Evolutionary conservation across 2,797 vertebrate genomes (phyloP).

Genomic region (Gobio occitaniae): DNA sequence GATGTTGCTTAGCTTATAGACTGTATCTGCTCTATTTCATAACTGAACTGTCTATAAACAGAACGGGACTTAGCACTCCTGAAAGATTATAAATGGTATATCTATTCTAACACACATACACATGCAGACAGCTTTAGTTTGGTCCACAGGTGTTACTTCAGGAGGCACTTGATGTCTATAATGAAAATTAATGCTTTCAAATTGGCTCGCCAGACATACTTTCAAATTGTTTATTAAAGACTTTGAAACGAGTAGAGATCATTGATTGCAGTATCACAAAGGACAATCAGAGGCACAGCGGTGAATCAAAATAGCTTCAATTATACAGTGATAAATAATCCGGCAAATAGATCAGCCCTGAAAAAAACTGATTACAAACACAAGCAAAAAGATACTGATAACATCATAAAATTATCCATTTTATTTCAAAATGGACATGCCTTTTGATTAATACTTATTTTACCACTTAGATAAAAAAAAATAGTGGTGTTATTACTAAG

Average conservation of each 20-base stretch:
- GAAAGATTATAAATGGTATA: neutral
- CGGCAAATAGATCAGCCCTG: slow-evolving; percentile 63
- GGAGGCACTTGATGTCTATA: slow-evolving; percentile 69
- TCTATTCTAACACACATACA: slow-evolving; percentile 4
- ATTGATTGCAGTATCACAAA: slow-evolving; percentile 76
- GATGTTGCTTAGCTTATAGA: neutral
- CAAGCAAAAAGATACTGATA: neutral
- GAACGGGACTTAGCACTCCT: neutral
- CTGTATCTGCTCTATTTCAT: neutral
- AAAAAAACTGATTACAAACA: slow-evolving; percentile 48
- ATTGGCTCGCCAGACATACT: slow-evolving; percentile 77
- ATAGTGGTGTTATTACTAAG: neutral
- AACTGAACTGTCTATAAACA: neutral
- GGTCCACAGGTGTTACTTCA: slow-evolving; percentile 74
- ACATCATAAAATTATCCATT: neutral
- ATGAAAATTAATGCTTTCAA: slow-evolving; percentile 79
- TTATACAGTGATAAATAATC: slow-evolving; percentile 68
- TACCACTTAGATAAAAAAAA: neutral
- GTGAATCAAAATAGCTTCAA: slow-evolving; percentile 72
- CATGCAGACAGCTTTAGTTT: slow-evolving; percentile 52
- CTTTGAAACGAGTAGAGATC: slow-evolving; percentile 70
- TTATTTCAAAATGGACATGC: slow-evolving; percentile 1
- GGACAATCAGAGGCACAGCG: slow-evolving; percentile 66
- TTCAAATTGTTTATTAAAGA: slow-evolving; percentile 77
- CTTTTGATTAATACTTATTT: neutral